Percentiles rank a stretch among this genome's conserved stretches.
phyloP scores from a whole-genome alignment of 2,797 vertebrate genomes.

The Anabacerthia variegaticeps region DNA sequence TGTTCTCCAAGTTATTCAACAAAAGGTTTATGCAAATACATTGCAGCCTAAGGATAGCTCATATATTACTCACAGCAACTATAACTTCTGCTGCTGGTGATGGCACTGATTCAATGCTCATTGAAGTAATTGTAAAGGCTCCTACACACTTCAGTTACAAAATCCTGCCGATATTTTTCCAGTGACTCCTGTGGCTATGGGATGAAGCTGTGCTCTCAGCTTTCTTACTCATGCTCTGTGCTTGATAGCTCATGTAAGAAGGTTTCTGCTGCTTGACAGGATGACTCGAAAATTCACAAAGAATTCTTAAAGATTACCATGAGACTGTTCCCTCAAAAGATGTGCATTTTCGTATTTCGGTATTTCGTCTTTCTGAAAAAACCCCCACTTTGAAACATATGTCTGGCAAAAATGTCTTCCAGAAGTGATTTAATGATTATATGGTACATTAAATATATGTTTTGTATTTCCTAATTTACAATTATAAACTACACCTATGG shows the following conservation, averaged over 20 bases:
- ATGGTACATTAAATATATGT: background rate
- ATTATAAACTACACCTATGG: background rate
- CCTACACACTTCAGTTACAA: background rate
- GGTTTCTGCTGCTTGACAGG: background rate
- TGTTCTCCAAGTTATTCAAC: slow-evolving; percentile 61
- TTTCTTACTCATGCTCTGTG: background rate
- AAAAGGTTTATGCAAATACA: slow-evolving; percentile 63
- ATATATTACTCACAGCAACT: background rate
- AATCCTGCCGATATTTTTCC: background rate
- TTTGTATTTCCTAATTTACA: background rate
- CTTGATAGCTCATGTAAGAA: background rate
- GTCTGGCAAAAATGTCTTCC: background rate
- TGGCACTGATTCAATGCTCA: background rate
- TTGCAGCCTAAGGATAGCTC: slow-evolving; percentile 43
- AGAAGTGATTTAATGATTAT: background rate
- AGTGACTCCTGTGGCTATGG: background rate
- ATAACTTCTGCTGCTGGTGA: background rate
- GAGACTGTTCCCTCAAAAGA: background rate
- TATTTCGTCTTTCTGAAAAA: background rate
- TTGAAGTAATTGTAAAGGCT: background rate
- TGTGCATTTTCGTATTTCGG: background rate
- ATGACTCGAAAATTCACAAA: background rate
- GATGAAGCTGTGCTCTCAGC: background rate
- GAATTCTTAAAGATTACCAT: background rate
- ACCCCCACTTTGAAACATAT: background rate